Base-by-base conservation (phyloP, 2,888 invertebrate species). In the Parnassius orleans region DNA sequence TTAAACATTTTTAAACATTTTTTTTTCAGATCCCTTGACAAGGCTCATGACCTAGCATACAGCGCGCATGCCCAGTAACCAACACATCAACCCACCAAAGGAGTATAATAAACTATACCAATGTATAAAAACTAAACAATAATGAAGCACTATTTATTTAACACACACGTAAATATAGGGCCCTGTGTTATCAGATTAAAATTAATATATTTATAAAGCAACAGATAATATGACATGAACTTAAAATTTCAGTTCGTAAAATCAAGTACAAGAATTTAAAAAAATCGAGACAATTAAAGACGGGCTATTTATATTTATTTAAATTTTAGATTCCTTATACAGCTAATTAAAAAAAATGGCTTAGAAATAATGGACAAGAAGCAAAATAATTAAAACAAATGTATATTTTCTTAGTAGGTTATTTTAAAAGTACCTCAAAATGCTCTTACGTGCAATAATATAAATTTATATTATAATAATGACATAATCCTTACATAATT, bases 1-100 rank as follows among this genome's bases (percentile, higher is more conserved):
- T 33, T 33, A 33, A 5, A 33, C 33, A 1, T 33, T n/a, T n/a
- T n/a, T n/a, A n/a, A n/a, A 47, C 10, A 43, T 48, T 10, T 43
- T 24, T 61, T 56, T 87, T 87, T 46, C 87, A 91, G 90, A 83
- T 90, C 91, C 67, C 74, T 90, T 72, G 91, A 91, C 69, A 88
- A 86, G 68, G 81, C 90, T 61, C 92, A 93, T 64, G 93, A 93
- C 77, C 86, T 94, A 75, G 94, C 94, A 67, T 94, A 94, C 87
- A 92, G 92, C 70, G 93, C 93, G 48, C 93, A 94, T 77, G 72
- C 84, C 70, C 89, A 89, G 72, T 87, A 90, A 78, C 69, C 74
- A 73, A 69, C 33, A 7, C 33, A 33, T 63, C 65, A 78, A 74
- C 80, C 82, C 81, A 84, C 83, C 82, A 79, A 77, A 69, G 66